A percentile compares a stretch with the other conserved stretches of the same genome.
These are phyloP conservation scores for Micromussa lordhowensis DNA, from an alignment of 92 coral and sea anemone genomes.

Conservation along the genomic window DNA sequence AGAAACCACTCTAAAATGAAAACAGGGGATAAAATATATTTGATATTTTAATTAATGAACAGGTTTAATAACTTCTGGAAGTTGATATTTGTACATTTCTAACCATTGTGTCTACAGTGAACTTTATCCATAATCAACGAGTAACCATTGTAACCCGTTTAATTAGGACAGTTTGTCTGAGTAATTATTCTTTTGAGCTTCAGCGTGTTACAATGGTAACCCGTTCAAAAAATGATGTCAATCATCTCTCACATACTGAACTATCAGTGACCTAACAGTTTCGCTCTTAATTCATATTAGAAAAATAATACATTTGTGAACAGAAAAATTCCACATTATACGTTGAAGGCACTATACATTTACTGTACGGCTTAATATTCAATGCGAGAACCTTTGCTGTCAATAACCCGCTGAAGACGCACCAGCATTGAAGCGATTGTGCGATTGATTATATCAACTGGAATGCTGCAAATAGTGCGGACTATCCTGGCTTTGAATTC, in stretches of 20 bases:
- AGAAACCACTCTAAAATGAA: no score
- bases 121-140: not conserved
- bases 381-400: not conserved
- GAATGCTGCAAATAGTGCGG: no score
- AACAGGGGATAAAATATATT: no score
- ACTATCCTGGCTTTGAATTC: no score
- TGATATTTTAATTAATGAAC: no score
- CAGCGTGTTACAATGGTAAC: not conserved
- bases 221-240: not conserved
- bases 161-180: not conserved
- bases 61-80: no score
- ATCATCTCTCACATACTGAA: not conserved
- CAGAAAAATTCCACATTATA: not conserved
- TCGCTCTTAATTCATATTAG: not conserved
- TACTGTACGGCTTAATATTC: not conserved
- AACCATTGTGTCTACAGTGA: not conserved
- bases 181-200: not conserved
- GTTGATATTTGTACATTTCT: not conserved
- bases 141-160: conserved; percentile 1
- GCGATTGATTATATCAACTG: no score
- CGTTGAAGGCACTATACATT: no score
- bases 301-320: not conserved
- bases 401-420: no score
- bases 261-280: no score
- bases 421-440: no score